These are phyloP conservation scores for Tiliacea aurago DNA, from an alignment of 2,888 invertebrate genomes.

Conservation along the genomic window DNA sequence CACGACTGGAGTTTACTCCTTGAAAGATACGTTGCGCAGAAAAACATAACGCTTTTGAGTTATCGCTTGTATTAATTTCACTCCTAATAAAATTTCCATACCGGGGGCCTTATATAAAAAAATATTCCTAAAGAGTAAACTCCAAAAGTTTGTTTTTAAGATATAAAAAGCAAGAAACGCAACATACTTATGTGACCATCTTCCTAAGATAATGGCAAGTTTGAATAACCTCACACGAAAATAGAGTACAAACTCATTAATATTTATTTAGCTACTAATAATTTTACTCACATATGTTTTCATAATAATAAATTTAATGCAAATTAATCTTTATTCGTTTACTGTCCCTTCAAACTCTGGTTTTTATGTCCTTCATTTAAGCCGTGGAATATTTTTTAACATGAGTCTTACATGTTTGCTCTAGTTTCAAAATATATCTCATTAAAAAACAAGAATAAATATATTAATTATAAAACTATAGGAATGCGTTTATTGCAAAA, in stretches of 20 bases:
- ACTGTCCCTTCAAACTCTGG: not conserved
- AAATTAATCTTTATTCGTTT: not conserved
- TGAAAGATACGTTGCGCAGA: too few relatives aligned
- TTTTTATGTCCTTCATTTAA: not conserved
- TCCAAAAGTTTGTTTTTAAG: not conserved
- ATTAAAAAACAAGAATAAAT: not conserved
- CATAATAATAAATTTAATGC: not conserved
- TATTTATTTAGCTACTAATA: slow-evolving; percentile 16
- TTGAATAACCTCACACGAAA: not conserved
- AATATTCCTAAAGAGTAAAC: too few relatives aligned
- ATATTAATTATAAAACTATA: not conserved
- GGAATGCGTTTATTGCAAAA: not conserved
- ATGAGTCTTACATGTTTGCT: slow-evolving; percentile 9
- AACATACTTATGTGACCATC: too few relatives aligned
- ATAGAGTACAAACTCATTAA: slow-evolving; percentile 8
- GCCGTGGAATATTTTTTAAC: not conserved
- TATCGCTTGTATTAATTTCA: too few relatives aligned
- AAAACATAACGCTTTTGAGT: too few relatives aligned
- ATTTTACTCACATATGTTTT: slow-evolving; percentile 16
- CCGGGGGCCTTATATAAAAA: too few relatives aligned
- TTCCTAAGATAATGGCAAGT: not conserved
- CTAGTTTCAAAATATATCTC: slow-evolving; percentile 1
- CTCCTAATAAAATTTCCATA: too few relatives aligned
- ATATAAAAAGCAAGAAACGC: not conserved
- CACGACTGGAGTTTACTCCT: too few relatives aligned